A percentile compares a stretch with the other conserved stretches of the same genome.
Conservation (phyloP, 2,113 vertebrate genomes). For the Ivindomyrus marchei region DNA sequence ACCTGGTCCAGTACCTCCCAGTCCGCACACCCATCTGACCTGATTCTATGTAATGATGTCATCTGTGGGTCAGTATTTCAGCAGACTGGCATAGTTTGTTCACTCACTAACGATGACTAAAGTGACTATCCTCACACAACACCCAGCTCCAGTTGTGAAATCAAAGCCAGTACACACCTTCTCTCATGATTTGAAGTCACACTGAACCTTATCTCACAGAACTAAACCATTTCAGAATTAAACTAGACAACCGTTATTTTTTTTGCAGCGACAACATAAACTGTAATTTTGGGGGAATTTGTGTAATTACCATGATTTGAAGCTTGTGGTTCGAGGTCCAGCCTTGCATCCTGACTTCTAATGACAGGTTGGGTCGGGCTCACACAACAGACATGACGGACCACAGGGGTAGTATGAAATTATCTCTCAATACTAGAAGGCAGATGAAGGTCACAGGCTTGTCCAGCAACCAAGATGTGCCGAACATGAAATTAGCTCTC, state of each 20-base stretch:
- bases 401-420: slow-evolving; percentile 5
- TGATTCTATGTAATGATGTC: neutral
- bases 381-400: slow-evolving; percentile 4
- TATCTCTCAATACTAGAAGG: neutral
- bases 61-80: neutral
- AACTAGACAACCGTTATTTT: slow-evolving; percentile 6
- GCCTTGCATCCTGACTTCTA: neutral
- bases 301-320: slow-evolving; percentile 16
- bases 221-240: neutral
- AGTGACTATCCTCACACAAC: neutral
- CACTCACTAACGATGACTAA: neutral
- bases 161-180: neutral
- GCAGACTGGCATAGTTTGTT: neutral
- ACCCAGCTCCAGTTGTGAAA: neutral
- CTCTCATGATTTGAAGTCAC: neutral
- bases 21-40: neutral
- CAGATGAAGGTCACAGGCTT: neutral
- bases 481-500: neutral
- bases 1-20: neutral
- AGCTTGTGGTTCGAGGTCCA: neutral
- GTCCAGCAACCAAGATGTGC: neutral
- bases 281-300: slow-evolving; percentile 1
- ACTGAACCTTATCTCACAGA: neutral
- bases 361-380: slow-evolving; percentile 6
- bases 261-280: neutral